Evolutionary conservation across 2,888 invertebrate genomes (phyloP).

Genomic region (Macrostomum cliftonense): DNA sequence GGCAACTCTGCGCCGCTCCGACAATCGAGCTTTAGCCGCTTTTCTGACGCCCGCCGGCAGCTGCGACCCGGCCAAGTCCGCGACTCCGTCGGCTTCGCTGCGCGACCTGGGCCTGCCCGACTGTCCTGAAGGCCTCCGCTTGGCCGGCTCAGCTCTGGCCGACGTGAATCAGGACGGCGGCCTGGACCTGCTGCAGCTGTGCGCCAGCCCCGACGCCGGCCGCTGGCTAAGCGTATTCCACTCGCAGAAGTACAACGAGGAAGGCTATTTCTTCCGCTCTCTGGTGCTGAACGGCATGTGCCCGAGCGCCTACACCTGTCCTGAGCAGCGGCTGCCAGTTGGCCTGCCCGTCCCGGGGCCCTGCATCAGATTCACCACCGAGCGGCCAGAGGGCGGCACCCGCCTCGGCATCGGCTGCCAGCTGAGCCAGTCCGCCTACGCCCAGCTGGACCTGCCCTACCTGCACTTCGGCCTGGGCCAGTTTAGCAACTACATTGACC

Average conservation of each 20-base stretch:
- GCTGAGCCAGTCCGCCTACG: constrained; percentile 72
- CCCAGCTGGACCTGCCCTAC: constrained; percentile 78
- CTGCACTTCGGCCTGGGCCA: constrained; percentile 88
- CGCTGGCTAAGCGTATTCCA: too few species aligned
- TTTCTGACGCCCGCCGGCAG: background rate
- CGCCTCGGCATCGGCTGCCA: constrained; percentile 48
- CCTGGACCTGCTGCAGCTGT: too few species aligned
- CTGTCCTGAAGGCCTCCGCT: background rate
- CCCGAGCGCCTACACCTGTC: background rate
- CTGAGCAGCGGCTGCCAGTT: constrained; percentile 5
- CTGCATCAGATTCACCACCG: background rate
- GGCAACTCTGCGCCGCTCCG: constrained; percentile 46
- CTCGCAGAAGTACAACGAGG: too few species aligned
- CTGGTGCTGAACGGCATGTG: constrained; percentile 11
- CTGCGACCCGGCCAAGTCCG: background rate
- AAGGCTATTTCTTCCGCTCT: too few species aligned
- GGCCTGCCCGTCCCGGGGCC: constrained; percentile 9
- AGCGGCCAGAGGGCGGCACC: constrained; percentile 3
- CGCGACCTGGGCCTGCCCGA: background rate
- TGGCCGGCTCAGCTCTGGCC: background rate
- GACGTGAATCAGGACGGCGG: too few species aligned
- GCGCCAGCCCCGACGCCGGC: too few species aligned
- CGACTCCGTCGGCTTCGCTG: background rate
- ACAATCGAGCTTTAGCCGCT: constrained; percentile 4
- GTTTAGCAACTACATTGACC: constrained; percentile 89